phyloP scores from a whole-genome alignment of 2,797 vertebrate genomes.

The Trachops cirrhosus region DNA sequence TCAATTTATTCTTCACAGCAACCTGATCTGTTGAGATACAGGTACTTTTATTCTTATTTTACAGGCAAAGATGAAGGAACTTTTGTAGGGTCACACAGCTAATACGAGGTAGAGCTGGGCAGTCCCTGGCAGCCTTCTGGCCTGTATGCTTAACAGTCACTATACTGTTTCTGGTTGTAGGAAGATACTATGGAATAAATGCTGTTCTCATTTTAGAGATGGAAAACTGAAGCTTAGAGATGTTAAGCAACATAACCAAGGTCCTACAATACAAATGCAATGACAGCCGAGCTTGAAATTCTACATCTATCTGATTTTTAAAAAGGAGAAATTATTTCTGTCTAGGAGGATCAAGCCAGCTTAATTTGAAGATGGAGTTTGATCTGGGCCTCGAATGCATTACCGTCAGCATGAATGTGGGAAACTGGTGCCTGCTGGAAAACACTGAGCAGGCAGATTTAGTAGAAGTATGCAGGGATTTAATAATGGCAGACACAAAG shows the following conservation, averaged over 20 bases:
- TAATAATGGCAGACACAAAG: constrained; percentile 42
- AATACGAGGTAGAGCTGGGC: neutral
- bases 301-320: neutral
- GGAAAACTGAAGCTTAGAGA: constrained; percentile 23
- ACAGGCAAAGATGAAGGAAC: neutral
- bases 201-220: neutral
- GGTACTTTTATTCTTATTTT: neutral
- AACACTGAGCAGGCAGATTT: neutral
- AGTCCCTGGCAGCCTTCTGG: neutral
- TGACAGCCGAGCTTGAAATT: constrained; percentile 27
- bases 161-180: neutral
- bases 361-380: constrained; percentile 48
- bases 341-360: neutral
- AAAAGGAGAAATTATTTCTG: neutral
- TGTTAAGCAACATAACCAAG: neutral
- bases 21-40: neutral
- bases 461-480: neutral
- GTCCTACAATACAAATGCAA: neutral
- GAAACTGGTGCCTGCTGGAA: constrained; percentile 25
- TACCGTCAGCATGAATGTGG: neutral
- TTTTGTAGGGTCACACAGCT: neutral
- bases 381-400: neutral
- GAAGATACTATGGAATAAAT: constrained; percentile 9
- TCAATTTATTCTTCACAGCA: constrained; percentile 32
- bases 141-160: neutral